Evolutionary conservation across 2,797 vertebrate genomes (phyloP).

Genomic region (Tamandua tetradactyla): DNA sequence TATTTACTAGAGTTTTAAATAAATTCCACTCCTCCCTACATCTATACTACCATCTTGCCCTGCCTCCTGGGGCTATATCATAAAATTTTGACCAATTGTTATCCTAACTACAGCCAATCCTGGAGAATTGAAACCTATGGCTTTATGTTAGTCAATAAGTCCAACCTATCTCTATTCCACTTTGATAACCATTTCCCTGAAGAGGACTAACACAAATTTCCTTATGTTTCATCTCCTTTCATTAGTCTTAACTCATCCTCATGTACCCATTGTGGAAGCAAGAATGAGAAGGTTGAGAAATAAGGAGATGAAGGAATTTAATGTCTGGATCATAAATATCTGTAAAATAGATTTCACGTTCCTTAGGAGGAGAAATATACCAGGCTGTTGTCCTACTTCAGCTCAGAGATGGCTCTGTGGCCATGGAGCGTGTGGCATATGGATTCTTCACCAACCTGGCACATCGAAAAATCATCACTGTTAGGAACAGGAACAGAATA

Average conservation of each 20-base stretch:
- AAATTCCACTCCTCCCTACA: too few relatives aligned
- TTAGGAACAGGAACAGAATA: slow-evolving; percentile 90
- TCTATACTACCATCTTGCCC: too few relatives aligned
- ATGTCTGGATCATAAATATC: background rate
- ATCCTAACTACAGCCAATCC: background rate
- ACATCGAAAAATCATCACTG: slow-evolving; percentile 91
- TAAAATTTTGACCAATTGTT: background rate
- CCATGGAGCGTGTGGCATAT: slow-evolving; percentile 90
- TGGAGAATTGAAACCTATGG: background rate
- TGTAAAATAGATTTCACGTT: background rate
- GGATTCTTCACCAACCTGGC: slow-evolving; percentile 92
- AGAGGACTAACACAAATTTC: background rate
- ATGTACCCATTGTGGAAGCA: background rate
- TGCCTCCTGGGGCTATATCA: too few relatives aligned
- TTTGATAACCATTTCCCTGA: slow-evolving; percentile 29
- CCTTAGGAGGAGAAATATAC: background rate
- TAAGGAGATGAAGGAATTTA: background rate
- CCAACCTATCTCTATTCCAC: background rate
- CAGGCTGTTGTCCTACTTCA: slow-evolving; percentile 36
- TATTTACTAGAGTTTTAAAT: too few relatives aligned
- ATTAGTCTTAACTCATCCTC: background rate
- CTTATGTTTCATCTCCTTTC: slow-evolving; percentile 25
- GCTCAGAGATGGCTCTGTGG: slow-evolving; percentile 49
- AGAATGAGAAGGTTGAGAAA: background rate
- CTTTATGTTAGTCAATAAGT: background rate